These are phyloP conservation scores for Phortica okadai DNA, from an alignment of 2,888 invertebrate species.

Conservation along the genomic window DNA sequence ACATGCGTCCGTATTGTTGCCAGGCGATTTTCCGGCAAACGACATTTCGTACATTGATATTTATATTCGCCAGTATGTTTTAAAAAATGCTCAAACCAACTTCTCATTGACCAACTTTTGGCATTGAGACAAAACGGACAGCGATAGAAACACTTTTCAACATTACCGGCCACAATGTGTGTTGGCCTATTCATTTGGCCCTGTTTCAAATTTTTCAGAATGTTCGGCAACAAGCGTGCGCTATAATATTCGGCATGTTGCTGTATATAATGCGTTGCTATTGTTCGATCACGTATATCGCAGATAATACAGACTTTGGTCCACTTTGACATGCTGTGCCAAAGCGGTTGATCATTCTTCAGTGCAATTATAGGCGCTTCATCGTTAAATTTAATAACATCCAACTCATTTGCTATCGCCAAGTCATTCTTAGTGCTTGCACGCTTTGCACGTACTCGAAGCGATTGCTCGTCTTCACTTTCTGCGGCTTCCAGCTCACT, in stretches of 20 bases:
- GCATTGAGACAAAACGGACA: constrained; percentile 71
- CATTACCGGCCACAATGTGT: constrained; percentile 37
- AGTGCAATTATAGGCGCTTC: too few species aligned
- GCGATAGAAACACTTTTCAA: constrained; percentile 48
- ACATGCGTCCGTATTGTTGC: constrained; percentile 49
- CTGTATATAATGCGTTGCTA: constrained; percentile 73
- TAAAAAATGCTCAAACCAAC: constrained; percentile 83
- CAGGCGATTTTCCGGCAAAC: constrained; percentile 37
- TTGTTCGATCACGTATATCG: constrained; percentile 36
- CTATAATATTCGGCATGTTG: constrained; percentile 66
- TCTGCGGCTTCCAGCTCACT: too few species aligned
- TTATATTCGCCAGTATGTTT: constrained; percentile 88
- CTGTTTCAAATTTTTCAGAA: constrained; percentile 56
- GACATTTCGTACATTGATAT: constrained; percentile 81
- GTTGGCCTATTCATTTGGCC: constrained; percentile 45
- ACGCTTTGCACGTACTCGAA: too few species aligned
- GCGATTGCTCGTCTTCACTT: too few species aligned
- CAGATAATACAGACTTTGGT: constrained; percentile 64
- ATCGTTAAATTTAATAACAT: too few species aligned
- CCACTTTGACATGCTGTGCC: constrained; percentile 67
- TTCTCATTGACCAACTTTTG: constrained; percentile 44
- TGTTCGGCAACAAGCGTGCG: constrained; percentile 65
- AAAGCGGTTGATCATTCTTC: constrained; percentile 33
- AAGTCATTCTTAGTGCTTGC: too few species aligned
- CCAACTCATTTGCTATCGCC: too few species aligned